A percentile compares a stretch with the other conserved stretches of the same genome.
phyloP scores from a whole-genome alignment of 2,888 invertebrate genomes.

The Rhorus exstirpatorius region DNA sequence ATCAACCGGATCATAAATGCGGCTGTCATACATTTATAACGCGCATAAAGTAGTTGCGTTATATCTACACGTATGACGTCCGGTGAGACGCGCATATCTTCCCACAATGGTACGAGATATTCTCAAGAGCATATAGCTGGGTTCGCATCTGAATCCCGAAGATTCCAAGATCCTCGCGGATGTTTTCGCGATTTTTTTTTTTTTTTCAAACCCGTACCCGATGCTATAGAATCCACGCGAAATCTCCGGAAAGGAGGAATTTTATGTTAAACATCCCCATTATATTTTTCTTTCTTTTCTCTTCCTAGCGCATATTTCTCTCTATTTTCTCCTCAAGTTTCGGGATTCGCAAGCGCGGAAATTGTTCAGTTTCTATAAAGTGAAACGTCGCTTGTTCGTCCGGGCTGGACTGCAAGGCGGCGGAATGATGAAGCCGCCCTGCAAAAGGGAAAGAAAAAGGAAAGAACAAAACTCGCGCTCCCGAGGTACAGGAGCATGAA shows the following conservation, averaged over 20 bases:
- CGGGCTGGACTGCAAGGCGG: conserved; percentile 34
- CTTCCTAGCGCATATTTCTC: not conserved
- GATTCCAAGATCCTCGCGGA: conserved; percentile 12
- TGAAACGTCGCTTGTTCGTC: conserved; percentile 71
- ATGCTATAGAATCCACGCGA: not conserved
- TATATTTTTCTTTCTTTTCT: not conserved
- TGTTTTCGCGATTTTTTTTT: conserved; percentile 36
- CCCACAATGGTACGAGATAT: conserved; percentile 19
- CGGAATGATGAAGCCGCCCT: conserved; percentile 35
- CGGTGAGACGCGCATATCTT: not conserved
- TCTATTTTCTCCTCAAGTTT: conserved; percentile 25
- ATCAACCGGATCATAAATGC: conserved; percentile 17
- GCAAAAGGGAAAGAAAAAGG: conserved; percentile 1
- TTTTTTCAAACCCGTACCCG: not conserved
- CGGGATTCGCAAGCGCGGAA: conserved; percentile 51
- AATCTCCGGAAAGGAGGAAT: conserved; percentile 15
- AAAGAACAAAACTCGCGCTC: not conserved
- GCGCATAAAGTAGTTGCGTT: not conserved
- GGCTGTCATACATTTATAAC: not conserved
- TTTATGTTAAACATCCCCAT: conserved; percentile 23
- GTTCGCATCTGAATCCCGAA: conserved; percentile 16
- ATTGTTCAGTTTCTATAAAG: conserved; percentile 74
- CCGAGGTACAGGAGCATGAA: conserved; percentile 18
- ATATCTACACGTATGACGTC: not conserved
- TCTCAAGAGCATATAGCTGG: conserved; percentile 8